phyloP scores from a whole-genome alignment of 2,888 invertebrate species.

The Heliothis peltigera region DNA sequence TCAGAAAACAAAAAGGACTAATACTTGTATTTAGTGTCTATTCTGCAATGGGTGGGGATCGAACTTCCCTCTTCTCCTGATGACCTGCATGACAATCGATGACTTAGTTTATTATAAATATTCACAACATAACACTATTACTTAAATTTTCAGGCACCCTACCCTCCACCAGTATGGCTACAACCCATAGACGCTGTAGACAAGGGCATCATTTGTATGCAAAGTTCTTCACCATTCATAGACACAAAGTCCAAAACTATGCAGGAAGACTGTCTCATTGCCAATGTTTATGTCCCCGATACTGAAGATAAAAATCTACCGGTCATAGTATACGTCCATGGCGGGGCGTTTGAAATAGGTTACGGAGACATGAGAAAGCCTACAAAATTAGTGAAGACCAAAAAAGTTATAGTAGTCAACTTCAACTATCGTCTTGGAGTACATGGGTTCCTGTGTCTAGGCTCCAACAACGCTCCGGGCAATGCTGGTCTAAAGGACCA shows the following conservation, averaged over 20 bases:
- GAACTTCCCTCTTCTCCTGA: no score
- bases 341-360: constrained; percentile 67
- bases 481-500: constrained; percentile 75
- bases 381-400: constrained; percentile 52
- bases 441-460: constrained; percentile 67
- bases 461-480: constrained; percentile 66
- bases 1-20: no score
- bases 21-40: no score
- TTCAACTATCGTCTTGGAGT: constrained; percentile 70
- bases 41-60: no score
- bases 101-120: no score
- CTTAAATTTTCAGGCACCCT: constrained; percentile 66
- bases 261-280: constrained; percentile 76
- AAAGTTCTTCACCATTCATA: constrained; percentile 31
- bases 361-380: constrained; percentile 46
- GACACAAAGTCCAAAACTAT: constrained; percentile 21
- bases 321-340: constrained; percentile 67
- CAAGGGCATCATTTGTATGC: constrained; percentile 64
- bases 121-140: no score
- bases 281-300: constrained; percentile 76
- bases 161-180: constrained; percentile 67
- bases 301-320: constrained; percentile 67
- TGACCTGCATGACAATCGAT: no score
- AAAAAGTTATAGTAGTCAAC: constrained; percentile 63
- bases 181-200: constrained; percentile 63